Conservation (phyloP, 2,888 invertebrate genomes). For the Orchestes rusci region DNA sequence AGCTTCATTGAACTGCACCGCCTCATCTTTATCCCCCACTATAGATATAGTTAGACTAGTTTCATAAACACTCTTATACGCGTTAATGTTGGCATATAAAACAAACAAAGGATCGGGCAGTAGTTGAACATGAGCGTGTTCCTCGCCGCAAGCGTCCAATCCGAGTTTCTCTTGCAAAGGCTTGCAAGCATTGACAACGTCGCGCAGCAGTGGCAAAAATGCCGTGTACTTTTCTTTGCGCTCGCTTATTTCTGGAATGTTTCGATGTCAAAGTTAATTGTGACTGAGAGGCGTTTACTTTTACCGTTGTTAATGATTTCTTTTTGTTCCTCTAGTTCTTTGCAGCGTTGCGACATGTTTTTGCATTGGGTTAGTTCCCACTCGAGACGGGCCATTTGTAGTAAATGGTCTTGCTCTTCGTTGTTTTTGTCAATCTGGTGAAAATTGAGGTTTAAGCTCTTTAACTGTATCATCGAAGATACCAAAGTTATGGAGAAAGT, state of each 20-base stretch:
- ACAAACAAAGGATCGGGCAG: conserved; percentile 79
- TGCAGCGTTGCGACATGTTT: conserved; percentile 68
- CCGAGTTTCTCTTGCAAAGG: conserved; percentile 85
- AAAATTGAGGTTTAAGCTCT: too few relatives aligned
- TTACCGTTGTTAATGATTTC: conserved; percentile 50
- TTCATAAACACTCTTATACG: conserved; percentile 63
- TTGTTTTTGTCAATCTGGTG: conserved; percentile 32
- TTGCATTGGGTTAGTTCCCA: conserved; percentile 89
- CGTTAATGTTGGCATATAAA: conserved; percentile 76
- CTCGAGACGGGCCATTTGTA: conserved; percentile 78
- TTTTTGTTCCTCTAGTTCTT: conserved; percentile 67
- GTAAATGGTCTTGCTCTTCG: conserved; percentile 62
- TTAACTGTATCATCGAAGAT: too few relatives aligned
- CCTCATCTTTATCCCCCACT: conserved; percentile 64
- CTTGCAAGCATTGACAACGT: conserved; percentile 70
- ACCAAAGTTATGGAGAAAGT: too few relatives aligned
- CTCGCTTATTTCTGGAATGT: conserved; percentile 35
- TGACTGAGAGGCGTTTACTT: background rate
- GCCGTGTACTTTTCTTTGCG: conserved; percentile 59
- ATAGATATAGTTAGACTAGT: conserved; percentile 48
- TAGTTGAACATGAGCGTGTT: conserved; percentile 66
- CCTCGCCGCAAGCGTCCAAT: conserved; percentile 70
- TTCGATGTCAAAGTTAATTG: background rate
- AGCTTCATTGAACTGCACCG: conserved; percentile 48
- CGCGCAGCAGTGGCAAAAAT: conserved; percentile 69